Base-by-base conservation (phyloP, 2,113 vertebrate species). In the Lipophrys pholis region DNA sequence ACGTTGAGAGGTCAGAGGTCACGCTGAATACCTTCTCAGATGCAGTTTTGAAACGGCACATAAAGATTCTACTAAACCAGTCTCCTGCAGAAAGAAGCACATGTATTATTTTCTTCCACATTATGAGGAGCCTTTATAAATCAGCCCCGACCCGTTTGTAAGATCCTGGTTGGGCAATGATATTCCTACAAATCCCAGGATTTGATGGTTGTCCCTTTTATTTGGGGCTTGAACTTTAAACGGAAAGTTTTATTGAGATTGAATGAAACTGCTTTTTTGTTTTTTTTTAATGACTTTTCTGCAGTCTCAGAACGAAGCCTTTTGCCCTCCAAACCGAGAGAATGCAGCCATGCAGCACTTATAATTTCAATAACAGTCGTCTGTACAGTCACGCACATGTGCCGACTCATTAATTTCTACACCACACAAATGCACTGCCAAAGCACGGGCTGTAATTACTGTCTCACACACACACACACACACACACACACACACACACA, bases 291-390 rank as follows among this genome's bases (percentile, higher is more conserved):
- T 6, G 17, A 61, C n/a, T 1, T 45, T 42, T 42, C 16, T 6
- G 10, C 48, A 21, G 58, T 36, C 41, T 52, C 11, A 36, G 42
- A 45, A 21, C 6, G 11, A 35, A 40, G 2, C 1, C 1, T 3
- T 54, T 49, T 48, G 41, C 0, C 14, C 21, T 15, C 45, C 39
- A 36, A 12, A 55, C 2, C 6, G 45, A 40, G 41, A 21, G 56
- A 62, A 71, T 12, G 2, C 48, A 53, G 64, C 56, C 12, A 45
- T 15, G 14, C 38, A 63, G 51, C 64, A 12, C 40, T 51, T 75
- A 40, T 43, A n/a, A 76, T 77, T 56, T 67, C 40, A 67, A 11
- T 57, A 72, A 39, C 46, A 68, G 63, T 72, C 60, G 56, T 15
- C 50, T 17, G 30, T 41, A 36, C 54, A 50, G 64, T 69, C 58